Percentiles rank a stretch among this genome's conserved stretches.
Conservation (phyloP, 2,888 invertebrate genomes). For the Napeogenes inachia region DNA sequence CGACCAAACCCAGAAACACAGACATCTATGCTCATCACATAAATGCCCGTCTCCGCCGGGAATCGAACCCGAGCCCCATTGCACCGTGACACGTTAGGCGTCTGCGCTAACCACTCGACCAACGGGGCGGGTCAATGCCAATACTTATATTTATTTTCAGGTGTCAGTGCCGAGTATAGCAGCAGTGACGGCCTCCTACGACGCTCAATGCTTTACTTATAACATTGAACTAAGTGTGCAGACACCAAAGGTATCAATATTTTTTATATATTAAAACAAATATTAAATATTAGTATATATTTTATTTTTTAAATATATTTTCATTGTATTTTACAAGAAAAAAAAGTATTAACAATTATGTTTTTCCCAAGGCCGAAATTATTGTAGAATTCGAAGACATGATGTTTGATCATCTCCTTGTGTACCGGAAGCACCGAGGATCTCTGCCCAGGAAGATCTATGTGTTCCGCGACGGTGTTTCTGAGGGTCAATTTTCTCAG, state of each 20-base stretch:
- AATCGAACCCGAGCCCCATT: no score
- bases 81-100: no score
- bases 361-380: conserved; percentile 78
- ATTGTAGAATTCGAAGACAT: conserved; percentile 85
- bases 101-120: no score
- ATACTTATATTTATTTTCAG: conserved; percentile 37
- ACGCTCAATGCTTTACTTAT: conserved; percentile 81
- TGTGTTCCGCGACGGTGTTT: conserved; percentile 91
- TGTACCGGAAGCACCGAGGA: conserved; percentile 71
- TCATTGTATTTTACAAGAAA: no score
- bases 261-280: neutral
- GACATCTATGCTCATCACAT: no score
- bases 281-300: no score
- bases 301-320: no score
- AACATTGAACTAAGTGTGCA: conserved; percentile 88
- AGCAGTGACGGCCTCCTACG: conserved; percentile 86
- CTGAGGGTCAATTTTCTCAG: conserved; percentile 88
- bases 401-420: conserved; percentile 79
- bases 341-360: no score
- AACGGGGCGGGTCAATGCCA: no score
- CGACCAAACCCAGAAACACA: no score
- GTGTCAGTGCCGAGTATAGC: conserved; percentile 80
- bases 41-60: no score
- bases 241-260: conserved; percentile 71
- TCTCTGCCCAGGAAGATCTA: conserved; percentile 80